These are phyloP conservation scores for Stenurella melanura DNA, from an alignment of 2,888 invertebrate genomes.

Conservation along the genomic window DNA sequence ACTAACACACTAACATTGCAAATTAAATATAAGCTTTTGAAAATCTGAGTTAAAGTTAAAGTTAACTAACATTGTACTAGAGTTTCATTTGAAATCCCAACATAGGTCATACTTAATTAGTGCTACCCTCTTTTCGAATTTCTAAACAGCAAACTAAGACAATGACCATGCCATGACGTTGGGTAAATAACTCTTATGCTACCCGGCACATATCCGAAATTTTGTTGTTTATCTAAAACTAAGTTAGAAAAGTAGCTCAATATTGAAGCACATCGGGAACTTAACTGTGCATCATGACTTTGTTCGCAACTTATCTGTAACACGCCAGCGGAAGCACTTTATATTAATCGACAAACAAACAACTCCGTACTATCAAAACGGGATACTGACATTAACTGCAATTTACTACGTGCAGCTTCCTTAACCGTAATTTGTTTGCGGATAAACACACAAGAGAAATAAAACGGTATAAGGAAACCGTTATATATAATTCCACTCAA, in stretches of 20 bases:
- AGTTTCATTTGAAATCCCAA: no score
- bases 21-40: no score
- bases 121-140: no score
- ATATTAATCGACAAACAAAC: slow-evolving; percentile 21
- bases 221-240: neutral
- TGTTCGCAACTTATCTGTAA: slow-evolving; percentile 3
- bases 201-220: neutral
- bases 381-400: slow-evolving; percentile 43
- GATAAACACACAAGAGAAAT: slow-evolving; percentile 45
- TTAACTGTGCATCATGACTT: slow-evolving; percentile 1
- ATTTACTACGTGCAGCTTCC: slow-evolving; percentile 50
- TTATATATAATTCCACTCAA: slow-evolving; percentile 7
- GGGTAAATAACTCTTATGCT: no score
- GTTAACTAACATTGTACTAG: no score
- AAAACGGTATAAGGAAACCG: slow-evolving; percentile 36
- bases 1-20: no score
- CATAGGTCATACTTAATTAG: no score
- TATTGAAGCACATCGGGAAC: neutral
- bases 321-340: neutral
- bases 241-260: neutral
- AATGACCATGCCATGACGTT: no score
- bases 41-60: no score
- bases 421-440: slow-evolving; percentile 49
- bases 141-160: no score
- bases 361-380: slow-evolving; percentile 35